Base-by-base conservation (phyloP, 2,888 invertebrate species). In the Megaustenia siamemsis region DNA sequence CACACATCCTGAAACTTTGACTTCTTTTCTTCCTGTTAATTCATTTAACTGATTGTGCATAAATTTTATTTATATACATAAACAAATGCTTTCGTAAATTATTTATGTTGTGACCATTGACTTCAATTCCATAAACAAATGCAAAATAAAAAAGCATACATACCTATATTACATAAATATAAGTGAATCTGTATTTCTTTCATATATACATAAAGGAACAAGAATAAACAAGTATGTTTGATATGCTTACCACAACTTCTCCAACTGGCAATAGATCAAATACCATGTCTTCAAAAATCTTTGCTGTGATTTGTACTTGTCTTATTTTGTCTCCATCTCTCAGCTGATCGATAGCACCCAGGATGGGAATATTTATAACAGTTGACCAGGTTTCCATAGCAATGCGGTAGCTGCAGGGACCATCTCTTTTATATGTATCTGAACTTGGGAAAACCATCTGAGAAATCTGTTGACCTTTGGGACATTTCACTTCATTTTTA, bases 381-480 rank as follows among this genome's bases (percentile, higher is more conserved):
- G n/a, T 43, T 28, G 71, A 68, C 89, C 89, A 90, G 43, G 86
- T 89, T n/a, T 79, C 81, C 79, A 84, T 88, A n/a, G 86, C 87
- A 28, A 90, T 88, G 38, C 83, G 80, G 78, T 89, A 86, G 15
- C 83, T 73, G 76, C 90, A 90, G 4, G 88, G 78, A 45, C 83
- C 79, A 32, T 84, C 43, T n/a, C 69, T 35, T 21, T 79, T 73
- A 28, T 81, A 82, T 1, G 69, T 43, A 32, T 83, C 83, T 45
- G 86, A 71, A 35, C 82, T 83, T 10, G 89, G 88, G 81, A 90
- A 90, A 12, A 88, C 88, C 6, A 89, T 83, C 76, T 90, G 90
- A 10, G 86, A 77, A 38, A 90, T 87, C 40, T 83, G 86, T 6
- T 56, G 68, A 18, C 83, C 83, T 2, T 79, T 86, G 1, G 88